Evolutionary conservation across 2,797 vertebrate genomes (phyloP), one percentile per base, ranked within the genome.

Genomic region (Tympanoctomys barrerae): DNA sequence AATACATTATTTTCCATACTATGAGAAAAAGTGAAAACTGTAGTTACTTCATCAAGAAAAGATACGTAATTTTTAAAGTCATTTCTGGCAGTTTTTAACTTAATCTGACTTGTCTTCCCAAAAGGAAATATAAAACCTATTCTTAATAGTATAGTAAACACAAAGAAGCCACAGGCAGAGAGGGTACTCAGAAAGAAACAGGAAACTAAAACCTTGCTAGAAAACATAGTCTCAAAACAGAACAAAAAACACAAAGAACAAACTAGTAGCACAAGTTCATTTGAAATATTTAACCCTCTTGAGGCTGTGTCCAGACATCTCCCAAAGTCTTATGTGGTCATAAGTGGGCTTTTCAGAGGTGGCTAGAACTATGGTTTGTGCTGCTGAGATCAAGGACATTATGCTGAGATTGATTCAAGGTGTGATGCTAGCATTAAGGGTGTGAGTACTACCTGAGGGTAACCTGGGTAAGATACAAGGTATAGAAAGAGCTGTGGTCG

Each of bases 81-180:
- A 94, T 70, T 42, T 61, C 46, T 92, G n/a, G 36, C 49, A 94
- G 19, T 88, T 96, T 95, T 75, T 91, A 87, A 89, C 8, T 88
- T 54, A 84, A 33, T 46, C 10, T 70, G 11, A 79, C 18, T 94
- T 89, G 86, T 83, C 71, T 68, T 91, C 21, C 70, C 61, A 26
- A 77, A 46, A 80, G 4, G 0, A 89, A 94, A 3, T 36, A 79
- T 42, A 89, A 94, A 96, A 96, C 33, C 49, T 68, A 82, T 71
- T 87, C 46, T 85, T 19, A 91, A 6, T 90, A 54, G 7, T 70
- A 91, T 2, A 95, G 10, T 31, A 86, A 84, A 87, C 73, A 94
- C 18, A 87, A 89, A 93, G 22, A 90, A 73, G 57, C 70, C 62
- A 14, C 7, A 81, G 62, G 52, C 36, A 85, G 66, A 85, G 61